Conservation (phyloP, 2,113 vertebrate species). For the Poeciliopsis occidentalis region DNA sequence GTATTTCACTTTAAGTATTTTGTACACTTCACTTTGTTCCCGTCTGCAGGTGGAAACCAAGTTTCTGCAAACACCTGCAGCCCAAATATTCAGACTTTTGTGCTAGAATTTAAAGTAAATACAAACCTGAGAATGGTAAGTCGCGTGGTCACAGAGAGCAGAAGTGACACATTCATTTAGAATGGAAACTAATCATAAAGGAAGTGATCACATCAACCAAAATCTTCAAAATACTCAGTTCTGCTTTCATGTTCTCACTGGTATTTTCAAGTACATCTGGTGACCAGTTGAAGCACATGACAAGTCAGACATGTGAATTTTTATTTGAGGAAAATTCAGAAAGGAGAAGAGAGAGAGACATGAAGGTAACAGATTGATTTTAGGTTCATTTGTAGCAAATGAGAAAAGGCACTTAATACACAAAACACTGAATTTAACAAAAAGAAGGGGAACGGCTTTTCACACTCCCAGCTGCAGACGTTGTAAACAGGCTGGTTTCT, state of each 20-base stretch:
- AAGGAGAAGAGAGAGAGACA: background rate
- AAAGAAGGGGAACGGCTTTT: background rate
- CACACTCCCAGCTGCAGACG: slow-evolving; percentile 60
- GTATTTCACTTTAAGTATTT: background rate
- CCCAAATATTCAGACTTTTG: background rate
- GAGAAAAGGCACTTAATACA: slow-evolving; percentile 85
- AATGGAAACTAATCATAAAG: background rate
- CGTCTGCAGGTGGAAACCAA: background rate
- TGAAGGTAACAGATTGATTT: slow-evolving; percentile 2
- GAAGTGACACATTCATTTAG: background rate
- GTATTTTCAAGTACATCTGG: background rate
- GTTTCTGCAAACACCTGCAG: background rate
- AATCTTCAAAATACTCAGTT: background rate
- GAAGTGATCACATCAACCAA: background rate
- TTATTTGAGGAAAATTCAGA: background rate
- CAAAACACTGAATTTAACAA: background rate
- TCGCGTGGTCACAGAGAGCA: background rate
- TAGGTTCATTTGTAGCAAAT: slow-evolving; percentile 20
- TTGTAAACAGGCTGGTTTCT: slow-evolving; percentile 95
- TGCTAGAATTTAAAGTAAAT: background rate
- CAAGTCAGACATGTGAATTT: slow-evolving; percentile 11
- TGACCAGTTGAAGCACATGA: background rate
- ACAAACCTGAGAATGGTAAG: background rate
- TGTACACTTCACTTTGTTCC: background rate
- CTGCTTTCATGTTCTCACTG: background rate